A percentile compares a stretch with the other conserved stretches of the same genome.
Conservation (phyloP, 1,140 invertebrate species). For the Brachystomella parvula region DNA sequence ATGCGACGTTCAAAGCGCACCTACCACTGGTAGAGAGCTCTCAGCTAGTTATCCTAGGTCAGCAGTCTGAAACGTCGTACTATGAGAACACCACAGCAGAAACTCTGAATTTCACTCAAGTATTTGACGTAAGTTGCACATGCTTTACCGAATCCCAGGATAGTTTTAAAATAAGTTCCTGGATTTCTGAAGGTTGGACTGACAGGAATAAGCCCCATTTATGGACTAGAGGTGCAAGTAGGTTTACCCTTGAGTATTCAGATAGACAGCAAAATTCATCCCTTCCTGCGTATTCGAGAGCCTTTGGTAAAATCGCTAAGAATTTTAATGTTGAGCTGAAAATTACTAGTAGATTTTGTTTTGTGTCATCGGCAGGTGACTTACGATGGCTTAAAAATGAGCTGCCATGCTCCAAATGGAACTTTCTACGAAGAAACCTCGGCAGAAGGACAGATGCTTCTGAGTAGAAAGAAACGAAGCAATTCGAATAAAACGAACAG, state of each 20-base stretch:
- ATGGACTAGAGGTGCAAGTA: background rate
- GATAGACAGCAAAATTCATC: background rate
- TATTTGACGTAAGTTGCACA: background rate
- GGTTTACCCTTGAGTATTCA: background rate
- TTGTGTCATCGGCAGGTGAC: background rate
- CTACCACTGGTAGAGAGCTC: background rate
- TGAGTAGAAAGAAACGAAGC: background rate
- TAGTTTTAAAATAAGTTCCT: background rate
- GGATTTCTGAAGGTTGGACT: background rate
- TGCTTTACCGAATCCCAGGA: background rate
- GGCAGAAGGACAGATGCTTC: background rate
- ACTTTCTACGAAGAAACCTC: background rate
- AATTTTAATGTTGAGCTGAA: background rate
- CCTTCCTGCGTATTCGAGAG: conserved; percentile 9
- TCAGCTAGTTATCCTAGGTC: background rate
- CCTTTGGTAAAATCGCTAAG: conserved; percentile 6
- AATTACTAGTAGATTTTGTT: background rate
- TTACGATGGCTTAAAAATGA: background rate
- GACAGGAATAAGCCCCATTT: conserved; percentile 5
- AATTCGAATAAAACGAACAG: background rate
- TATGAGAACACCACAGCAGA: conserved; percentile 15
- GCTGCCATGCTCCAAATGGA: background rate
- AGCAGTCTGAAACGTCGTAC: background rate
- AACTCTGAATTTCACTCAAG: conserved; percentile 12
- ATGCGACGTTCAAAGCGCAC: background rate